Evolutionary conservation across 2,888 invertebrate genomes (phyloP).

Genomic region (Orthonychiurus folsomi): DNA sequence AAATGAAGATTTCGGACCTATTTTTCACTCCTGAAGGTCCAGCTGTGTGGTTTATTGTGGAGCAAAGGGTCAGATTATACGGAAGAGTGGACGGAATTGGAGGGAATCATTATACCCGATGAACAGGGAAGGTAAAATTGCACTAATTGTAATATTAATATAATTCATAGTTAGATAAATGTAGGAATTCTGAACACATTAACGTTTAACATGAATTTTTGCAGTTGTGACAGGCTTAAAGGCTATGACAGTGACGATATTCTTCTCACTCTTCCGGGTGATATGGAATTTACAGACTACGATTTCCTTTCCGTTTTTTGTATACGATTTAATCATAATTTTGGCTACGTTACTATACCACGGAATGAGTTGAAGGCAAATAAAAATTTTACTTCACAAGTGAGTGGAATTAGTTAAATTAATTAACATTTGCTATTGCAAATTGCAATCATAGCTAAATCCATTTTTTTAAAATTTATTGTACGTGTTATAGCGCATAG

Average conservation of each 20-base stretch:
- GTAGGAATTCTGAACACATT: too few species aligned
- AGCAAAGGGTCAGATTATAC: slow-evolving; percentile 20
- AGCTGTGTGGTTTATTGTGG: slow-evolving; percentile 30
- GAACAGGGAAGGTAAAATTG: slow-evolving; percentile 22
- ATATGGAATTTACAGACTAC: slow-evolving; percentile 76
- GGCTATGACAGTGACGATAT: slow-evolving; percentile 86
- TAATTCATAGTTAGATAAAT: too few species aligned
- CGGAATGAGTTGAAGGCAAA: not conserved
- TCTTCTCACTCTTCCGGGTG: slow-evolving; percentile 75
- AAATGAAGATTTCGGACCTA: slow-evolving; percentile 22
- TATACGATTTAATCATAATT: slow-evolving; percentile 75
- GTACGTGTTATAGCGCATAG: too few species aligned
- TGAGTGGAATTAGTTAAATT: not conserved
- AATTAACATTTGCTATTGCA: not conserved
- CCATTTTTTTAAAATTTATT: not conserved
- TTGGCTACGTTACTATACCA: slow-evolving; percentile 78
- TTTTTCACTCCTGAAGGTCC: slow-evolving; percentile 18
- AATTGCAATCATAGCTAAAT: not conserved
- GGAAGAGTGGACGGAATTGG: slow-evolving; percentile 24
- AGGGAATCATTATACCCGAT: slow-evolving; percentile 26
- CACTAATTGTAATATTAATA: too few species aligned
- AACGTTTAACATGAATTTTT: too few species aligned
- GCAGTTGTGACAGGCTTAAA: slow-evolving; percentile 63
- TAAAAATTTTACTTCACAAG: not conserved
- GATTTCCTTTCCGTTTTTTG: slow-evolving; percentile 89